Base-by-base conservation (phyloP, 2,797 vertebrate genomes). In the Brachyalestes nurse region DNA sequence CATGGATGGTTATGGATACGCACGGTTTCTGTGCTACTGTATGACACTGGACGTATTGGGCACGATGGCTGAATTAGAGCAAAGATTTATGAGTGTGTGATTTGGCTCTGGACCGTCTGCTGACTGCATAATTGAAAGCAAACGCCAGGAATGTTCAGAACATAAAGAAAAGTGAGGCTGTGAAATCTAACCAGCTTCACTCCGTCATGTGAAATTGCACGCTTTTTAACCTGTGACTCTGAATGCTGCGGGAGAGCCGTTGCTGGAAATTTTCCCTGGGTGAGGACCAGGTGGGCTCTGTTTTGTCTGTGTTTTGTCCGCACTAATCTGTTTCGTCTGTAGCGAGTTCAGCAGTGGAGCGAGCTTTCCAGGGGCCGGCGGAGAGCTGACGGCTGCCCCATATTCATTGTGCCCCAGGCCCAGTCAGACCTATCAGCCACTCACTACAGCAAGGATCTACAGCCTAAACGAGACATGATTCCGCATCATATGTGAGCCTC, bases 11-110 rank as follows among this genome's bases (percentile, higher is more conserved):
- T 77, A 77, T 55, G 65, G 65, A 62, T 40, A 65, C 17, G 28
- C 80, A 82, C 64, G 42, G 69, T 60, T n/a, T n/a, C 51, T 21
- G 25, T 42, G 75, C 80, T 82, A 82, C 80, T 82, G 80, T 77
- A 82, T 69, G 73, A 70, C 58, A 47, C 69, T 72, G 55, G 14
- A 57, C 65, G 17, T 55, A 80, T 75, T 80, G 60, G 21, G 58
- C 77, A 53, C 83, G 82, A 82, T 76, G 45, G 64, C 65, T 40
- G 51, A 85, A 81, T 75, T 75, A 61, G 64, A 78, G 75, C 53
- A n/a, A 45, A 65, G 82, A 86, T 86, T 86, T 76, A 86, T 83
- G 84, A 79, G 75, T 86, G 84, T 83, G 45, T 81, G 53, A 72
- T 84, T 77, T 86, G 85, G 85, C 82, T 72, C 66, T 28, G 23